Conservation (phyloP, 1,140 invertebrate genomes). For the Portunus trituberculatus region DNA sequence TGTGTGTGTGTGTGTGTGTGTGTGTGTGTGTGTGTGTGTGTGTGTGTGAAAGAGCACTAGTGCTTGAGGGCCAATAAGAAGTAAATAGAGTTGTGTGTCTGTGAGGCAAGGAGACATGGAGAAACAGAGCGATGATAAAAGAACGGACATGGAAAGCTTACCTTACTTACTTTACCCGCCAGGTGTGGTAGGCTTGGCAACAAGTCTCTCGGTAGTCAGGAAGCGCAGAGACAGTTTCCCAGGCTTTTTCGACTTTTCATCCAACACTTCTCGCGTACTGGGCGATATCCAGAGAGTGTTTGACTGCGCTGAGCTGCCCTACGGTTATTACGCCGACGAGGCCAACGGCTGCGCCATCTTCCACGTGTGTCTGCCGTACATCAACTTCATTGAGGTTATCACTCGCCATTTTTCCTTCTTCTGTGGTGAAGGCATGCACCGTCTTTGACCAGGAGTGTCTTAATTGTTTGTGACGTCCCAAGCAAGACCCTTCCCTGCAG, state of each 20-base stretch:
- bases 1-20: too few species aligned
- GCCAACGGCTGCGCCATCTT: constrained; percentile 46
- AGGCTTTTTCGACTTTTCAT: not conserved
- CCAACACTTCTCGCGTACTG: constrained; percentile 24
- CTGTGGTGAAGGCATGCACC: constrained; percentile 13
- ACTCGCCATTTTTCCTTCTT: constrained; percentile 33
- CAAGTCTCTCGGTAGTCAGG: too few species aligned
- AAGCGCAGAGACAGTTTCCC: not conserved
- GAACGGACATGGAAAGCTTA: too few species aligned
- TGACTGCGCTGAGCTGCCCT: constrained; percentile 27
- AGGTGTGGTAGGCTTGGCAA: too few species aligned
- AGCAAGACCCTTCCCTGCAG: not conserved
- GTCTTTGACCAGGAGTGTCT: constrained; percentile 39
- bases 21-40: too few species aligned
- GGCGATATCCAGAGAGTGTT: not conserved
- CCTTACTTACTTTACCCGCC: too few species aligned
- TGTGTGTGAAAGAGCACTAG: too few species aligned
- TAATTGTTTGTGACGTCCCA: not conserved
- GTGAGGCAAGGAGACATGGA: too few species aligned
- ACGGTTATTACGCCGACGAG: constrained; percentile 44
- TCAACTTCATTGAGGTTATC: not conserved
- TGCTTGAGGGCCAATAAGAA: too few species aligned
- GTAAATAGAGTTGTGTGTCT: too few species aligned
- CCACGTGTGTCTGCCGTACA: constrained; percentile 39
- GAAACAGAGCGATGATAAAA: too few species aligned